These are phyloP conservation scores for Matsumurasca onukii DNA, from an alignment of 1,140 invertebrate genomes.

Conservation along the genomic window DNA sequence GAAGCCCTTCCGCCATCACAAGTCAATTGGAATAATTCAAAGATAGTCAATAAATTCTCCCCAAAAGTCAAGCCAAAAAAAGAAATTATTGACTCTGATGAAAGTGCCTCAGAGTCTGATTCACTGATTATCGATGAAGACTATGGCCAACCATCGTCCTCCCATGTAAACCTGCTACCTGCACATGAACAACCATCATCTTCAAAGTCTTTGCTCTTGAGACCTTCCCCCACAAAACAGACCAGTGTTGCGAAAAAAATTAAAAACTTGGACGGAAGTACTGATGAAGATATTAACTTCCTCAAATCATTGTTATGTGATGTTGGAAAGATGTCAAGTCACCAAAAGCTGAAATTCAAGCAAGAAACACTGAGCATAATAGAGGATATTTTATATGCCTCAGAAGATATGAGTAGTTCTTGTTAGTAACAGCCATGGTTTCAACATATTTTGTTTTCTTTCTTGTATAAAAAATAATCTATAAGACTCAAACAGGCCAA, in stretches of 20 bases:
- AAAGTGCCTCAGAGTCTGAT: too few species aligned
- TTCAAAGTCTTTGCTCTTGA: neutral
- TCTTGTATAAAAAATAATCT: too few species aligned
- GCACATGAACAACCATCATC: constrained; percentile 1
- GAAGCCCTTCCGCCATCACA: too few species aligned
- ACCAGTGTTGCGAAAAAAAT: neutral
- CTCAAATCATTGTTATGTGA: constrained; percentile 3
- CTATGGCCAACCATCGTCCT: too few species aligned
- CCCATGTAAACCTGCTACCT: too few species aligned
- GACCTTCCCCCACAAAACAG: neutral
- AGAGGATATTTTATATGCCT: constrained; percentile 13
- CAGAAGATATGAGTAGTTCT: neutral
- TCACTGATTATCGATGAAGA: too few species aligned
- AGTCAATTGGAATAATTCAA: too few species aligned
- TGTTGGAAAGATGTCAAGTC: neutral
- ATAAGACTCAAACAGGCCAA: too few species aligned
- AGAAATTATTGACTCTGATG: too few species aligned
- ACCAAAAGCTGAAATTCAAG: constrained; percentile 14
- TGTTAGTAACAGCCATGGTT: neutral
- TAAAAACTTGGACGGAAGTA: neutral
- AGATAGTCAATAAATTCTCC: too few species aligned
- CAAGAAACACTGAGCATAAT: constrained; percentile 19
- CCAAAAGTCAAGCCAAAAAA: too few species aligned
- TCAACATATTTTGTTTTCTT: too few species aligned
- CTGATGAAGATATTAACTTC: constrained; percentile 6